Base-by-base conservation (phyloP, 2,113 vertebrate genomes). In the Corythornis cristatus region DNA sequence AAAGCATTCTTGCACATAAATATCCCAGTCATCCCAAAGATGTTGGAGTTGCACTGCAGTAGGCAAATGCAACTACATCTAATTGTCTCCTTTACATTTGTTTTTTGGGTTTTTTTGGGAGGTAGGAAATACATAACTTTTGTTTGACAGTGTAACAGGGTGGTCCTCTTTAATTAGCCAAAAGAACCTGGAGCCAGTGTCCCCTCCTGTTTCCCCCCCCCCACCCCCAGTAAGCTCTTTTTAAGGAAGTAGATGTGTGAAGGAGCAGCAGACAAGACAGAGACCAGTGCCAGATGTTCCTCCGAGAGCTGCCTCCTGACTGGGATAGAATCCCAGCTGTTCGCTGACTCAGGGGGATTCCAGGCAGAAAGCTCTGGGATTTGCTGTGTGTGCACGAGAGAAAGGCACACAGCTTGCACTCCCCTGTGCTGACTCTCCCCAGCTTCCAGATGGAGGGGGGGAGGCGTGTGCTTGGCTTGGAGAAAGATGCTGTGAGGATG, bases 241-340 rank as follows among this genome's bases (percentile, higher is more conserved):
- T 80, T 62, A 93, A 86, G 96, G 96, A 96, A 94, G 76, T 94
- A 84, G 68, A 96, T 72, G 93, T 94, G 93, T 86, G 88, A 93
- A 95, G 76, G 61, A 94, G 76, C 86, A 88, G 65, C 92, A 94
- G 88, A 91, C 76, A 95, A 95, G 92, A 95, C 86, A 95, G 93
- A 95, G 61, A 90, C 83, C 8, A 9, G 68, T 94, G 95, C 92
- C 88, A 96, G 88, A 94, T 92, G 88, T 91, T 94, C 46, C 76
- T 86, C 72, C 0, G 9, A 86, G 51, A 86, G 60, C 92, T 93
- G 72, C 33, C 85, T 95, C 75, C 92, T 77, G 88, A 91, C 90
- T 68, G 48, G 65, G 80, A 93, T 83, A 90, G 92, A 88, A 78
- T 78, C 82, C 76, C 92, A 96, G 95, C 93, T 96, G 92, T 93